Evolutionary conservation across 2,888 invertebrate species (phyloP), one percentile per base, ranked within the genome.

Genomic region (Drosophila glabriapex): DNA sequence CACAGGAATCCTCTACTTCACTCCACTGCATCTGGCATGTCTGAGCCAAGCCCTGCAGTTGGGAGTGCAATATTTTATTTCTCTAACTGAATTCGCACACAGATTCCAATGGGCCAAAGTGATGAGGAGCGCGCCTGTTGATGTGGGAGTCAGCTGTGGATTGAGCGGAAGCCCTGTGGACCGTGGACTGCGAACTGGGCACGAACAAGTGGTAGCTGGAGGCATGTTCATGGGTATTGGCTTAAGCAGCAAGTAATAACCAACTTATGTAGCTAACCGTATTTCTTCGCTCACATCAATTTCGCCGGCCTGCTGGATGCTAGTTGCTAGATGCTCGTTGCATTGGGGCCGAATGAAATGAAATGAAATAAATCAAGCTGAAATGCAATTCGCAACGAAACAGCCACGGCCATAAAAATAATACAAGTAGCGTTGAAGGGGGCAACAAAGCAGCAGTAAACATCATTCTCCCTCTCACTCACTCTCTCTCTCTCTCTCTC

Each of bases 251-350:
- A 83, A 85, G 86, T 86, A 86, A 86, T 89, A 86, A 89, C 87
- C 85, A 89, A 89, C 89, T 89, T 89, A 87, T 89, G 83, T 80
- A 83, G 89, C 87, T 85, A 85, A 88, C 89, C 86, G 83, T 85
- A 83, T 85, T 88, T 88, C 86, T 85, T 77, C 63, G 73, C 83
- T 73, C 73, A 72, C 85, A 85, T 85, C 88, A 85, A 85, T 85
- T 85, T 79, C 61, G 49, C 73, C 66, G 56, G 63, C 64, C 66
- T 55, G 70, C 66, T 53, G 74, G 33, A 67, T 66, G 29, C 7
- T 46, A 16, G 22, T 4, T 25, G 22, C 46, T 46, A 22, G 55
- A 29, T 39, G 73, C 69, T 68, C 67, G 71, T 53, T 84, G 81
- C 85, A 81, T 46, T 78, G 64, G 68, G 70, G 78, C 68, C 62